Percentiles rank a stretch among this genome's conserved stretches.
These are phyloP conservation scores for Miichthys miiuy DNA, from an alignment of 2,797 vertebrate species.

Conservation along the genomic window DNA sequence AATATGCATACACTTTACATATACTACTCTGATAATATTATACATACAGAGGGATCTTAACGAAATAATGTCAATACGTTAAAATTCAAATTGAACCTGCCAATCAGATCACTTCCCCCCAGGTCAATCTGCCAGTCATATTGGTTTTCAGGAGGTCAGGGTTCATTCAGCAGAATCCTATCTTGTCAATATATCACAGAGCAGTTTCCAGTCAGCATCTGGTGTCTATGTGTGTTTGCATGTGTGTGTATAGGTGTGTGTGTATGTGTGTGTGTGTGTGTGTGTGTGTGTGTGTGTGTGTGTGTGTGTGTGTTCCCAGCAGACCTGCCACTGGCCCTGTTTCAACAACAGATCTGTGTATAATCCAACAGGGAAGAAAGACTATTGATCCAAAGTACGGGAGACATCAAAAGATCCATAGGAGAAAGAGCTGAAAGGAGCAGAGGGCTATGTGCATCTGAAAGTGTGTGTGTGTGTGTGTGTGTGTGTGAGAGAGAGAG, in stretches of 20 bases:
- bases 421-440: conserved; percentile 56
- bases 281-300: conserved; percentile 10
- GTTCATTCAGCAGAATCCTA: conserved; percentile 68
- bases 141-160: conserved; percentile 77
- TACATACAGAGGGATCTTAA: conserved; percentile 31
- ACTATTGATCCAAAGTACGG: conserved; percentile 72
- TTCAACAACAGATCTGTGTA: conserved; percentile 69
- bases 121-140: conserved; percentile 73
- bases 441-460: conserved; percentile 16
- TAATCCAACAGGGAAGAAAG: conserved; percentile 70
- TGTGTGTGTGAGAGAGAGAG: conserved; percentile 15
- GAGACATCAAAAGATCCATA: conserved; percentile 78
- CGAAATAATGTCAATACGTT: conserved; percentile 69
- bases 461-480: conserved; percentile 16
- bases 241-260: background rate
- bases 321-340: conserved; percentile 67
- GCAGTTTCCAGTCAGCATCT: conserved; percentile 68
- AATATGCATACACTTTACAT: conserved; percentile 17
- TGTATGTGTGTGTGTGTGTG: conserved; percentile 10
- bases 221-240: conserved; percentile 31
- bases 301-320: conserved; percentile 42
- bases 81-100: conserved; percentile 67
- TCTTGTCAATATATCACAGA: conserved; percentile 70
- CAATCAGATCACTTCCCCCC: conserved; percentile 64
- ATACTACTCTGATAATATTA: conserved; percentile 33